Base-by-base conservation (phyloP, 2,888 invertebrate species). In the Habrosyne pyritoides region DNA sequence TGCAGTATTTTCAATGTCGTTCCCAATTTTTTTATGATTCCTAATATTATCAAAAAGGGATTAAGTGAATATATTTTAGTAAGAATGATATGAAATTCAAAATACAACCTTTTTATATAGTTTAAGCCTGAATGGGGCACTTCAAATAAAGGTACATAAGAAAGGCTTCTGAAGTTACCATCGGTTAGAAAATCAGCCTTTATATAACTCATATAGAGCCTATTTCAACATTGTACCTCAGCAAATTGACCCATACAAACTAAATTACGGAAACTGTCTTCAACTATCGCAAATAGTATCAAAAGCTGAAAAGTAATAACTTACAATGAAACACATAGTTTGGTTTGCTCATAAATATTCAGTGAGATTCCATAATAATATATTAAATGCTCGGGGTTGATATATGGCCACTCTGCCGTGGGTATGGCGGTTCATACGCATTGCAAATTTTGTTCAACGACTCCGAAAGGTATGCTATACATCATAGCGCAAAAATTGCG, bases 341-440 rank as follows among this genome's bases (percentile, higher is more conserved):
- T 30, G 26, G 50, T 26, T 24, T 49, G 8, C 63, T 76, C 71
- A 80, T 80, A 77, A 69, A 80, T 79, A 79, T 78, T 79, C 73
- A 73, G 67, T 61, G 53, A 57, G 61, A 65, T 62, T 66, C 66
- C 64, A 59, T 62, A 59, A 69, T 72, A 68, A 73, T 75, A 72
- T 68, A 74, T 77, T 71, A 73, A 50, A 49, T 49, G 49, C 36
- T 48, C 7, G 18, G 47, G 53, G 53, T 57, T 62, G 59, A 69
- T 69, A 63, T 63, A 67, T 52, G 51, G 61, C 59, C 59, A 56
- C 60, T 28, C 28, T 30, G 42, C 49, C 21, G 18, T 53, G 53
- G 42, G 8, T 42, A 56, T 53, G 52, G 50, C 55, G 49, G 63
- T 70, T 71, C 69, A 76, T 77, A 76, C 77, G 79, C 77, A 79